Percentiles rank a stretch among this genome's conserved stretches.
Conservation (phyloP, 2,888 invertebrate species). For the Lasioglossum pauxillum region DNA sequence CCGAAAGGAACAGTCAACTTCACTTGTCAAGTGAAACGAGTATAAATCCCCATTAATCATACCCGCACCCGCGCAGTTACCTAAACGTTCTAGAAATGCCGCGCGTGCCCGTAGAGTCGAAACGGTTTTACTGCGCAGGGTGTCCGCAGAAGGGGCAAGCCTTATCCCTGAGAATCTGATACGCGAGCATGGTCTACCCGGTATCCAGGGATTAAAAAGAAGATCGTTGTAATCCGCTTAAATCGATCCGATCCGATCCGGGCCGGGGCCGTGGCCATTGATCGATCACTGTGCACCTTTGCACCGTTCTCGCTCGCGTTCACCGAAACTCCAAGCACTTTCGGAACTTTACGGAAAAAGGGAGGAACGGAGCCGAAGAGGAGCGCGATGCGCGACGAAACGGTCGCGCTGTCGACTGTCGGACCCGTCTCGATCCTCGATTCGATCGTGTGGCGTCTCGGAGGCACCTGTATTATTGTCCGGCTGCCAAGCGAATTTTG, state of each 20-base stretch:
- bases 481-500: constrained; percentile 72
- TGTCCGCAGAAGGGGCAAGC: background rate
- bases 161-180: constrained; percentile 9
- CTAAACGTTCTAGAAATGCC: background rate
- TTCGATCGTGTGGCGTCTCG: constrained; percentile 47
- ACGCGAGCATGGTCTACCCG: constrained; percentile 9
- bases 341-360: background rate
- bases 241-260: constrained; percentile 9
- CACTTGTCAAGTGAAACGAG: background rate
- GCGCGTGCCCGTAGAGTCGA: background rate
- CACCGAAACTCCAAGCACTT: background rate
- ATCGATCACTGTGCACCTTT: constrained; percentile 47
- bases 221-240: constrained; percentile 34
- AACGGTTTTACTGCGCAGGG: background rate
- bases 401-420: constrained; percentile 48
- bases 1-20: no score
- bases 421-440: constrained; percentile 47
- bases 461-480: constrained; percentile 67
- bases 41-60: background rate
- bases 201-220: constrained; percentile 36
- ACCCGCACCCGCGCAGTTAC: background rate
- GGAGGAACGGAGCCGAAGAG: background rate
- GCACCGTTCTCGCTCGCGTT: background rate
- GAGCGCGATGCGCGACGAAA: constrained; percentile 35
- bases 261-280: constrained; percentile 14